Conservation (phyloP, 1,140 invertebrate species). For the Metopolophium dirhodum region DNA sequence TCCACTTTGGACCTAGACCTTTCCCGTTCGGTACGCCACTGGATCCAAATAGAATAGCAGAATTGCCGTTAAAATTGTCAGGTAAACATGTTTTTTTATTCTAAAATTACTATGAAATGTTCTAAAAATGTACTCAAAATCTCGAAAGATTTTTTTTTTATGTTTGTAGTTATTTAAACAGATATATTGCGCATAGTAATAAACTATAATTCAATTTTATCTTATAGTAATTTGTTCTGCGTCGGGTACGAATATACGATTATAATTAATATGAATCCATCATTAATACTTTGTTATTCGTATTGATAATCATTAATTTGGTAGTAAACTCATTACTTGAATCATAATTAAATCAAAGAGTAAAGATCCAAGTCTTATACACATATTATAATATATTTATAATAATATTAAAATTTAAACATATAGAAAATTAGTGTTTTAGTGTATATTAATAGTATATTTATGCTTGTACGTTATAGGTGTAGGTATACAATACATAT, state of each 20-base stretch:
- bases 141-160: not conserved
- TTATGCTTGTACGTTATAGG: too few species aligned
- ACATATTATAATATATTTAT: not conserved
- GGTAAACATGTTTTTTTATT: conserved; percentile 67
- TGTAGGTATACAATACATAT: too few species aligned
- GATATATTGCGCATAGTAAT: not conserved
- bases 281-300: not conserved
- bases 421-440: too few species aligned
- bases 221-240: not conserved
- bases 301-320: too few species aligned
- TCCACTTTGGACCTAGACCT: conserved; percentile 80
- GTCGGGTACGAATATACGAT: not conserved
- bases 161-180: not conserved
- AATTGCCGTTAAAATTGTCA: conserved; percentile 80
- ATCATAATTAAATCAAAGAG: too few species aligned
- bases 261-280: not conserved
- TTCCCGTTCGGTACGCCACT: conserved; percentile 81
- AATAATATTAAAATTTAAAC: not conserved
- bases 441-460: too few species aligned
- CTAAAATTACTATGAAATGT: not conserved
- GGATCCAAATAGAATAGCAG: conserved; percentile 65
- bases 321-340: not conserved
- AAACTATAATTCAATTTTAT: not conserved
- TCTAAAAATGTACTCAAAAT: not conserved
- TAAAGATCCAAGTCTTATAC: not conserved